phyloP scores from a whole-genome alignment of 2,888 invertebrate species.

The Iselma pallidipennis region DNA sequence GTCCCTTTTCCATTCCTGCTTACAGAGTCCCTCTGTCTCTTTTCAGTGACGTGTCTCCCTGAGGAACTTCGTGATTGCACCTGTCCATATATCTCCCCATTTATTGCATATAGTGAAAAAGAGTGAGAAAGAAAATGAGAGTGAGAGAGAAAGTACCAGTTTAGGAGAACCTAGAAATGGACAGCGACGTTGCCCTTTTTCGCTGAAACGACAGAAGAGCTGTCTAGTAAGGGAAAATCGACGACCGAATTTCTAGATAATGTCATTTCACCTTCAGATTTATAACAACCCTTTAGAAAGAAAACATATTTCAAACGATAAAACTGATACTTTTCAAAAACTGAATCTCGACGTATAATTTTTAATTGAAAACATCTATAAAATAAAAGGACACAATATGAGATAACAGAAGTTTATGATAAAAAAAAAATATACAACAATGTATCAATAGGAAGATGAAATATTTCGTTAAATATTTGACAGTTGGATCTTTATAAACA shows the following conservation, averaged over 20 bases:
- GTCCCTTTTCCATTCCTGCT: slow-evolving; percentile 51
- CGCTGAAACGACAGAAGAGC: slow-evolving; percentile 51
- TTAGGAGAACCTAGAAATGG: slow-evolving; percentile 29
- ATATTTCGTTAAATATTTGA: too few species aligned
- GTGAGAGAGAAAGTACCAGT: slow-evolving; percentile 15
- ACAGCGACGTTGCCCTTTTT: slow-evolving; percentile 46
- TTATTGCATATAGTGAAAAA: slow-evolving; percentile 41
- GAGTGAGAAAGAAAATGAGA: neutral
- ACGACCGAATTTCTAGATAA: slow-evolving; percentile 49
- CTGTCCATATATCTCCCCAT: slow-evolving; percentile 54
- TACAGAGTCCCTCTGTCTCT: slow-evolving; percentile 41
- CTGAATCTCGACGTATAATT: neutral
- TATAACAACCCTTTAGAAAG: slow-evolving; percentile 47
- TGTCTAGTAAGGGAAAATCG: slow-evolving; percentile 48
- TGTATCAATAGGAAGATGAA: neutral
- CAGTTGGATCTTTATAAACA: too few species aligned
- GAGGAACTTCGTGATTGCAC: slow-evolving; percentile 55
- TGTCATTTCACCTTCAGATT: slow-evolving; percentile 53
- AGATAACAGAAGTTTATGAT: neutral
- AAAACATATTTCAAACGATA: slow-evolving; percentile 20
- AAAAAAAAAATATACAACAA: neutral
- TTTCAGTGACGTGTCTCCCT: slow-evolving; percentile 54
- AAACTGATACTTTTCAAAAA: slow-evolving; percentile 2
- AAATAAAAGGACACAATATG: neutral
- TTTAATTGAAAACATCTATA: slow-evolving; percentile 19